phyloP scores from a whole-genome alignment of 2,888 invertebrate species.

The Automeris io region DNA sequence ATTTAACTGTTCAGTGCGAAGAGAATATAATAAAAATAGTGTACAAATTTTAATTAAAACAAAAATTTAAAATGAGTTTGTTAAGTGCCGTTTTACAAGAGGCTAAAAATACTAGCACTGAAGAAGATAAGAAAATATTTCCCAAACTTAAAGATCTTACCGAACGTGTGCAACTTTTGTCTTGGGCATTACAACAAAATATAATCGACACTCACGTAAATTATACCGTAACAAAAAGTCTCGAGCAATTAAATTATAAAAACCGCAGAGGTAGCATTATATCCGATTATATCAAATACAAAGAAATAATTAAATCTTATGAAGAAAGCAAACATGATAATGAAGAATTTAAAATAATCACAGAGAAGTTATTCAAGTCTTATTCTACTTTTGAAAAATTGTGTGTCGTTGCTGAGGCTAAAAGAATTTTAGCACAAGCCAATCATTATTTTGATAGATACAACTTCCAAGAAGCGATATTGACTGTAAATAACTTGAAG shows the following conservation, averaged over 20 bases:
- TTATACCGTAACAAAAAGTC: constrained; percentile 53
- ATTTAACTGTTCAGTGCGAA: neutral
- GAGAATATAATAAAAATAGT: neutral
- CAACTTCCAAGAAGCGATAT: constrained; percentile 53
- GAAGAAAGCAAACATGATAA: constrained; percentile 31
- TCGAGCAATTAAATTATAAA: constrained; percentile 60
- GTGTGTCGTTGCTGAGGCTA: constrained; percentile 46
- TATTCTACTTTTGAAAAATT: constrained; percentile 40
- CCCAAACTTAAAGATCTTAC: constrained; percentile 46
- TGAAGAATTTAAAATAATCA: constrained; percentile 41
- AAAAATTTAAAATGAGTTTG: constrained; percentile 49
- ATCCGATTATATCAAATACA: constrained; percentile 34
- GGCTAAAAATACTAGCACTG: constrained; percentile 45
- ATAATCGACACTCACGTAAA: constrained; percentile 53
- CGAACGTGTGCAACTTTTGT: constrained; percentile 55
- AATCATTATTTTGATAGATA: constrained; percentile 55
- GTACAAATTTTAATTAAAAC: constrained; percentile 21
- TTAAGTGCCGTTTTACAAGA: constrained; percentile 55
- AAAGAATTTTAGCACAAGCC: constrained; percentile 45
- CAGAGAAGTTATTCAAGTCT: constrained; percentile 38
- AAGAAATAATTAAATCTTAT: constrained; percentile 31
- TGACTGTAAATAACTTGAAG: constrained; percentile 40
- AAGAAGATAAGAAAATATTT: constrained; percentile 47
- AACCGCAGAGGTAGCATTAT: constrained; percentile 51
- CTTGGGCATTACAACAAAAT: constrained; percentile 60